Conservation (phyloP, 2,797 vertebrate genomes). For the Rhabdophis nuchalis region DNA sequence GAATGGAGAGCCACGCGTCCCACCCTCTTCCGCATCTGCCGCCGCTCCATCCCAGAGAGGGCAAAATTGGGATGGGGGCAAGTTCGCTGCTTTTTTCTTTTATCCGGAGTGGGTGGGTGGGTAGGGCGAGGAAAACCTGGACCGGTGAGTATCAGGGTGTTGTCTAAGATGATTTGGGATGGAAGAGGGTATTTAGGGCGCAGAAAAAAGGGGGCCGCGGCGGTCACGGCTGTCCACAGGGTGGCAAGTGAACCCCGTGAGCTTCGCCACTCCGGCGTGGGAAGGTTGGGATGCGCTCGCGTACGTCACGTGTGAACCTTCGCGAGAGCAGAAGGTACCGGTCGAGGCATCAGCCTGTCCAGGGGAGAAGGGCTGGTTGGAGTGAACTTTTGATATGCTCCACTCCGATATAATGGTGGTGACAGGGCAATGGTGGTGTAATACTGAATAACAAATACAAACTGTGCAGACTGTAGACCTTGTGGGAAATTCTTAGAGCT, state of each 20-base stretch:
- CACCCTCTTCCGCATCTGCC: background rate
- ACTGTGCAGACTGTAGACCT: background rate
- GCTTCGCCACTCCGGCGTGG: background rate
- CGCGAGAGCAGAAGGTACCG: background rate
- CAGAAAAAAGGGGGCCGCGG: background rate
- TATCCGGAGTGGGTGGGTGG: background rate
- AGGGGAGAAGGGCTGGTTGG: background rate
- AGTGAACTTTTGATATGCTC: background rate
- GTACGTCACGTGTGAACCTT: background rate
- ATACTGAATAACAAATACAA: background rate
- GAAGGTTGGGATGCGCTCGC: background rate
- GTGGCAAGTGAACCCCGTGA: background rate
- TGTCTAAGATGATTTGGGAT: background rate
- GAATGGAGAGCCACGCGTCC: background rate
- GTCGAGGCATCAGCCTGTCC: background rate
- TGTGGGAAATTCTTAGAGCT: background rate
- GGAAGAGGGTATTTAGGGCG: background rate
- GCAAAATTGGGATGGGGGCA: background rate
- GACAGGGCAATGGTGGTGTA: background rate
- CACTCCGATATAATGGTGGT: background rate
- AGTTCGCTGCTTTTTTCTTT: background rate
- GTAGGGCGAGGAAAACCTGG: background rate
- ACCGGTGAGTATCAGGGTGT: background rate
- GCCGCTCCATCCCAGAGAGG: background rate
- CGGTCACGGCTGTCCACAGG: background rate